Evolutionary conservation across 2,797 vertebrate genomes (phyloP).

Genomic region (Crax fasciolata): DNA sequence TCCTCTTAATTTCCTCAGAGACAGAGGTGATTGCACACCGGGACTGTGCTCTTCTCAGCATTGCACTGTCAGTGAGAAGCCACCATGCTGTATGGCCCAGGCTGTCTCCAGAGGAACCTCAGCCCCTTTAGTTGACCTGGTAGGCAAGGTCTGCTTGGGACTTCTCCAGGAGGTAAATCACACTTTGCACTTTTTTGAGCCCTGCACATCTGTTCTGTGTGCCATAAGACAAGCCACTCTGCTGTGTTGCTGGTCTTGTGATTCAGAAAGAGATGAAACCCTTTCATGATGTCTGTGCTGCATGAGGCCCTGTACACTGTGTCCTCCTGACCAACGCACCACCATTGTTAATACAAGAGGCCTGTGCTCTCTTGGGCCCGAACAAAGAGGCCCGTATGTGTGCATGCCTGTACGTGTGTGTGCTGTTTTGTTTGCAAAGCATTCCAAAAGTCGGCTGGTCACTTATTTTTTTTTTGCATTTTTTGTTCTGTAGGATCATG

Average conservation of each 20-base stretch:
- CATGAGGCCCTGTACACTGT: neutral
- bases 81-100: neutral
- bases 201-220: neutral
- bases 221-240: neutral
- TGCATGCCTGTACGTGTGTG: neutral
- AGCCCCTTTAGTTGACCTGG: neutral
- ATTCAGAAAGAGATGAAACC: slow-evolving; percentile 53
- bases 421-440: neutral
- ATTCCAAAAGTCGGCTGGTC: neutral
- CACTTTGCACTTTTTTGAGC: slow-evolving; percentile 30
- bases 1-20: neutral
- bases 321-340: slow-evolving; percentile 7
- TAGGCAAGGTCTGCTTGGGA: neutral
- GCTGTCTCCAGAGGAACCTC: neutral
- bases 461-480: neutral
- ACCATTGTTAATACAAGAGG: slow-evolving; percentile 24
- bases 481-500: neutral
- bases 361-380: neutral
- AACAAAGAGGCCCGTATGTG: slow-evolving; percentile 31
- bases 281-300: slow-evolving; percentile 5
- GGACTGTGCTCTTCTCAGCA: rapidly evolving
- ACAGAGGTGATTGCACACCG: neutral
- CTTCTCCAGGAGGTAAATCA: neutral
- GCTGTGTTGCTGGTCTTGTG: slow-evolving; percentile 43
- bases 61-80: rapidly evolving